Evolutionary conservation across 2,113 vertebrate species (phyloP).

Genomic region (Argyrosomus japonicus): DNA sequence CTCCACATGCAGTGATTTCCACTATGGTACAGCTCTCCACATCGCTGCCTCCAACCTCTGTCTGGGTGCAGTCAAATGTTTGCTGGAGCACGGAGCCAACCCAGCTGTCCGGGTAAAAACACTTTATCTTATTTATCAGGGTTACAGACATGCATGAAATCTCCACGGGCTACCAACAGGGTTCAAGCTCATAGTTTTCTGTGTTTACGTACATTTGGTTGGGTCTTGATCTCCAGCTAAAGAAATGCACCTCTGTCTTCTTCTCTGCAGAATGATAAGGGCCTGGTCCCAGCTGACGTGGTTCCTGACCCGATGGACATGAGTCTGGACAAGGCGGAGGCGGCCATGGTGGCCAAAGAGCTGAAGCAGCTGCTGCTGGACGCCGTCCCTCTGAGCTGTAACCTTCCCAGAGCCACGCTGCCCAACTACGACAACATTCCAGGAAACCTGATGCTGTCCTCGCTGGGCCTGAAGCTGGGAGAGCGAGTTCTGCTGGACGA

Average conservation of each 20-base stretch:
- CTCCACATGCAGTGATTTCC: conserved; percentile 93
- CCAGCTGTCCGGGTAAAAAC: conserved; percentile 86
- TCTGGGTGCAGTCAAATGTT: conserved; percentile 91
- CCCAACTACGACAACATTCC: conserved; percentile 96
- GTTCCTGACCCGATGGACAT: conserved; percentile 96
- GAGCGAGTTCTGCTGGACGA: conserved; percentile 89
- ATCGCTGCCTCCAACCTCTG: conserved; percentile 96
- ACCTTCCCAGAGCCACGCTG: conserved; percentile 90
- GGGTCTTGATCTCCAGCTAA: neutral
- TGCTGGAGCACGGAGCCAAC: conserved; percentile 93
- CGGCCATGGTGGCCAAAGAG: conserved; percentile 92
- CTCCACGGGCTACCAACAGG: too few relatives aligned
- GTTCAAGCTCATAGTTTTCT: too few relatives aligned
- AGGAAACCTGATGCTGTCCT: conserved; percentile 91
- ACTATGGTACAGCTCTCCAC: conserved; percentile 92
- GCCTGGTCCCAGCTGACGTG: conserved; percentile 90
- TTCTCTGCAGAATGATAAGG: conserved; percentile 88
- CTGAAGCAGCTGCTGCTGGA: conserved; percentile 91
- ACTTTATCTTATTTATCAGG: neutral
- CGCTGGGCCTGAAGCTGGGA: conserved; percentile 90
- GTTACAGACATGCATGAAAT: neutral
- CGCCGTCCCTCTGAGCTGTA: conserved; percentile 90
- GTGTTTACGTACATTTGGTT: too few relatives aligned
- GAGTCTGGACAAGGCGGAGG: conserved; percentile 92
- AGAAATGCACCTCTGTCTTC: neutral